Percentiles rank a stretch among this genome's conserved stretches.
phyloP scores from a whole-genome alignment of 1,140 invertebrate species.

The Tetragonula clypearis region DNA sequence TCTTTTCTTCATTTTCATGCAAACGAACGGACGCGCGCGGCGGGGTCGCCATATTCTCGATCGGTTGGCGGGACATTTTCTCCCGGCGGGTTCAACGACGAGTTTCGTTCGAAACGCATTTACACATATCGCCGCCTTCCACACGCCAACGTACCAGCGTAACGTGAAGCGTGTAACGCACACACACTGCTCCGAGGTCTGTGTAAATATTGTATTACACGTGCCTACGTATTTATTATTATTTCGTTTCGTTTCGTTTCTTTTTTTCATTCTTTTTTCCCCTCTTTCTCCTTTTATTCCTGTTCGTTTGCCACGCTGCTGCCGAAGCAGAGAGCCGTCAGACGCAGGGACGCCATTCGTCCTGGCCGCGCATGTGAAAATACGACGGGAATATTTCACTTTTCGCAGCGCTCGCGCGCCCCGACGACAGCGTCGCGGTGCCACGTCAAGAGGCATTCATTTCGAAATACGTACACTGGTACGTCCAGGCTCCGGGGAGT shows the following conservation, averaged over 20 bases:
- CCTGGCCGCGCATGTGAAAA: slow-evolving; percentile 78
- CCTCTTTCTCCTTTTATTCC: slow-evolving; percentile 38
- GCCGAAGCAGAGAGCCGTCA: slow-evolving; percentile 72
- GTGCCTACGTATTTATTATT: slow-evolving; percentile 53
- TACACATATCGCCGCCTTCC: background rate
- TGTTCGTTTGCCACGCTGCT: slow-evolving; percentile 21
- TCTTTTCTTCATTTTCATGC: slow-evolving; percentile 46
- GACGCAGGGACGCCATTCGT: slow-evolving; percentile 80
- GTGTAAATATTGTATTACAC: background rate
- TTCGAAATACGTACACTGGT: slow-evolving; percentile 74
- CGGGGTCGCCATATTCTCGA: slow-evolving; percentile 11
- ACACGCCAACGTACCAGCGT: too few species aligned
- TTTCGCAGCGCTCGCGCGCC: slow-evolving; percentile 75
- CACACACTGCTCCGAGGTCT: too few species aligned
- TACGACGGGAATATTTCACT: slow-evolving; percentile 82
- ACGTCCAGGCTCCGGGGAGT: slow-evolving; percentile 70
- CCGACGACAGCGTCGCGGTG: slow-evolving; percentile 81
- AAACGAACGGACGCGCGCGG: slow-evolving; percentile 23
- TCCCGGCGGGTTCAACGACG: background rate
- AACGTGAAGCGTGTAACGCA: too few species aligned
- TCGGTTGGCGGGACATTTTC: slow-evolving; percentile 19
- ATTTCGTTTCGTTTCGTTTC: slow-evolving; percentile 22
- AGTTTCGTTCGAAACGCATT: background rate
- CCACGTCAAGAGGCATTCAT: slow-evolving; percentile 79
- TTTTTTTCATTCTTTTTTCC: background rate